Percentiles rank a stretch among this genome's conserved stretches.
These are phyloP conservation scores for Sipha maydis DNA, from an alignment of 2,888 invertebrate species.

Conservation along the genomic window DNA sequence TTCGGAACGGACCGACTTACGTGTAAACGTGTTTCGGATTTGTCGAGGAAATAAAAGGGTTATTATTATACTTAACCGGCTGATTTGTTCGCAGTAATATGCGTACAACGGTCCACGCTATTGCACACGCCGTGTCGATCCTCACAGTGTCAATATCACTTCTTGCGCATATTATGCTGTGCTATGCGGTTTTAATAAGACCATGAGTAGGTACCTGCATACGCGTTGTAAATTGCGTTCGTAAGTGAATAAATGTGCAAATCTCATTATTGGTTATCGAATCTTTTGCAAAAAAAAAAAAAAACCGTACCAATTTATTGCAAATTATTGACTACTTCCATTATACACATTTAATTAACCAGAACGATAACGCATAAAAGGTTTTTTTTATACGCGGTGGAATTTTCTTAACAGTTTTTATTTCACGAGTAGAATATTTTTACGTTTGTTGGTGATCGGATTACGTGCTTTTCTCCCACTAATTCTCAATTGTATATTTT, in stretches of 20 bases:
- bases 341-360: slow-evolving; percentile 2
- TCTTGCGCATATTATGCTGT: not conserved
- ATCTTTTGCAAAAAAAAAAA: not conserved
- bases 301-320: not conserved
- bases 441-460: no score
- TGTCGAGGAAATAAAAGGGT: no score
- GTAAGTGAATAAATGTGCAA: not conserved
- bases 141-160: not conserved
- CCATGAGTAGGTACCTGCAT: not conserved
- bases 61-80: no score
- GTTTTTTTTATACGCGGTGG: not conserved
- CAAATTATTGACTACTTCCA: not conserved
- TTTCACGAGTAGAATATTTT: not conserved
- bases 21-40: no score
- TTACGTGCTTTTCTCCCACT: no score
- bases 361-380: not conserved
- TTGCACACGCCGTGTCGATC: no score
- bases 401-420: not conserved
- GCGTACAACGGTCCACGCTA: no score
- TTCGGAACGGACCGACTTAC: no score
- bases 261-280: not conserved
- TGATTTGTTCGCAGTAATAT: no score
- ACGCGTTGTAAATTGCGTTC: not conserved
- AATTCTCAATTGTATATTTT: no score
- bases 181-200: not conserved